A percentile compares a stretch with the other conserved stretches of the same genome.
These are phyloP conservation scores for Drepanosiphum platanoidis DNA, from an alignment of 2,888 invertebrate species.

Conservation along the genomic window DNA sequence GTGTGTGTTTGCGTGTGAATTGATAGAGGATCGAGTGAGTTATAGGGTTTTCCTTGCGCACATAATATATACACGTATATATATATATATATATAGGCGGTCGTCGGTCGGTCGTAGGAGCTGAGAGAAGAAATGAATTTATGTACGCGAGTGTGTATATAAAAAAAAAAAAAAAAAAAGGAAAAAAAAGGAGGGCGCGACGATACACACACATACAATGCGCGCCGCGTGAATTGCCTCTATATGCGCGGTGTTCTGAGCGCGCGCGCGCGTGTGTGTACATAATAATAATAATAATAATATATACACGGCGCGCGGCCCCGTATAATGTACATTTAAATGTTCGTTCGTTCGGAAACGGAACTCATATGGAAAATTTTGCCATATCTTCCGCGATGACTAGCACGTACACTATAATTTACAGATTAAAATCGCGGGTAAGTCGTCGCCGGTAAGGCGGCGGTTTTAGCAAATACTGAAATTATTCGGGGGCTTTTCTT, in stretches of 20 bases:
- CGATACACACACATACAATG: constrained; percentile 13
- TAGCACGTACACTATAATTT: constrained; percentile 59
- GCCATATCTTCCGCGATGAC: constrained; percentile 60
- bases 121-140: constrained; percentile 45
- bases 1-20: constrained; percentile 51
- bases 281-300: neutral
- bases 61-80: neutral
- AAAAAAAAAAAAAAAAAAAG: neutral
- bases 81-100: neutral
- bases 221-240: constrained; percentile 23
- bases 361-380: constrained; percentile 62
- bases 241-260: neutral
- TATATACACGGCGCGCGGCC: neutral
- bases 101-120: constrained; percentile 1
- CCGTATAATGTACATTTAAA: constrained; percentile 58
- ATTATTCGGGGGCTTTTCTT: too few relatives aligned
- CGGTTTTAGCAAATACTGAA: too few relatives aligned
- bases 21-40: constrained; percentile 58
- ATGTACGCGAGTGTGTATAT: neutral
- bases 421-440: constrained; percentile 58
- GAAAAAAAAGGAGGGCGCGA: constrained; percentile 34
- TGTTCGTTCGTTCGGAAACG: constrained; percentile 61
- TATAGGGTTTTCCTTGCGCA: constrained; percentile 36
- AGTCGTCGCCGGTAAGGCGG: constrained; percentile 7
- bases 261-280: neutral